Evolutionary conservation across 2,797 vertebrate genomes (phyloP).

Genomic region (Acanthurus leucopareius): DNA sequence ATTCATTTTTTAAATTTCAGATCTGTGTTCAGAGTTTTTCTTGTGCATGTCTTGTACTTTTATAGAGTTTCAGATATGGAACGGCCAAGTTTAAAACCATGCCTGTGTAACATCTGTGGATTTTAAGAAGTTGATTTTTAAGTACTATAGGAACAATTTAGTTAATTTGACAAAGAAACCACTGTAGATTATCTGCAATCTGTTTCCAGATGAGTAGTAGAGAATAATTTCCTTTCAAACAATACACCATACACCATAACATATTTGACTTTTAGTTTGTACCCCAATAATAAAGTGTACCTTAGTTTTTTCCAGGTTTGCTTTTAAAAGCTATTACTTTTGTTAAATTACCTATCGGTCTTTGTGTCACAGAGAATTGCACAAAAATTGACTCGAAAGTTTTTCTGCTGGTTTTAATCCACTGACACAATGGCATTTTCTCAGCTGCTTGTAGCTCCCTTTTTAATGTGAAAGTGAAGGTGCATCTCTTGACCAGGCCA

Average conservation of each 20-base stretch:
- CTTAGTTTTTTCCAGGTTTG: background rate
- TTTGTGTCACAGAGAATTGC: background rate
- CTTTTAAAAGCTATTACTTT: background rate
- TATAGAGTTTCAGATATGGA: background rate
- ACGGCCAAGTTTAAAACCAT: background rate
- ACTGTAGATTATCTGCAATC: background rate
- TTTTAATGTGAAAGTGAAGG: conserved; percentile 70
- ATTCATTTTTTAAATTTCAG: background rate
- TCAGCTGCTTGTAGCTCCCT: conserved; percentile 28
- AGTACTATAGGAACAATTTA: background rate
- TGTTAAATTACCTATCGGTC: background rate
- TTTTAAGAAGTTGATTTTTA: background rate
- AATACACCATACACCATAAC: background rate
- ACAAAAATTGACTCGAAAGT: background rate
- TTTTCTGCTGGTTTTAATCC: background rate
- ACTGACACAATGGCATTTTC: conserved; percentile 17
- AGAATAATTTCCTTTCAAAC: background rate
- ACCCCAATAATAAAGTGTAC: background rate
- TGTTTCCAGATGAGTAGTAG: background rate
- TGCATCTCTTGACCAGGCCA: conserved; percentile 64
- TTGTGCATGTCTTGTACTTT: background rate
- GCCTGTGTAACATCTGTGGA: background rate
- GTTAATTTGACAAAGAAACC: background rate
- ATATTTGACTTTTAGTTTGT: background rate
- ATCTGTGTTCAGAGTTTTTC: background rate